These are phyloP conservation scores for Pluvianellus socialis DNA, from an alignment of 2,113 vertebrate species.

Conservation along the genomic window DNA sequence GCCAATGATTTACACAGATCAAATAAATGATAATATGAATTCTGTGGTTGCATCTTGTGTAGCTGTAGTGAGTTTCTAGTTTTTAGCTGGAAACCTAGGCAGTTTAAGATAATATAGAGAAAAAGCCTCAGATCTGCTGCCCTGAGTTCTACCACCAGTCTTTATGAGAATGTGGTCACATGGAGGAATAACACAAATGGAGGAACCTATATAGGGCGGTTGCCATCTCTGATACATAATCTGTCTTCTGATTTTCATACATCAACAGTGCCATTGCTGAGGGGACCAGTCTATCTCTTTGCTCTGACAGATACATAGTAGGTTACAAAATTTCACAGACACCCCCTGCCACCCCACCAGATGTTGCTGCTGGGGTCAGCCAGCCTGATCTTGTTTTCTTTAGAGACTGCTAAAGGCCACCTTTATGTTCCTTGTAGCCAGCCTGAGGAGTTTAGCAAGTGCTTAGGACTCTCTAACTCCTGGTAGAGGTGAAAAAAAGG, in stretches of 20 bases:
- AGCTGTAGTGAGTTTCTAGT: not conserved
- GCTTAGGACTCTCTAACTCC: not conserved
- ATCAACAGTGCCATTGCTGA: not conserved
- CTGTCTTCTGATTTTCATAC: not conserved
- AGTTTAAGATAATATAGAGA: not conserved
- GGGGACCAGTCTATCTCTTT: not conserved
- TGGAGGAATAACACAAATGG: not conserved
- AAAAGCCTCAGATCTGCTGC: not conserved
- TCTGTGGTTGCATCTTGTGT: not conserved
- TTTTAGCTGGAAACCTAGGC: not conserved
- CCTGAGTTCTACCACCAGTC: not conserved
- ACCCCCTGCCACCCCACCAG: too few species aligned
- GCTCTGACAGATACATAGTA: not conserved
- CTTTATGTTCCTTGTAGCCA: not conserved
- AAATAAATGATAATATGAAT: not conserved
- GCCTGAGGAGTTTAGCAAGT: not conserved
- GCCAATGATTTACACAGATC: not conserved
- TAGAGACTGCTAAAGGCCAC: not conserved
- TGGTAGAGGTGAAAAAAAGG: not conserved
- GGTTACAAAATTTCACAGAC: not conserved
- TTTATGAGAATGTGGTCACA: not conserved
- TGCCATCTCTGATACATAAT: not conserved
- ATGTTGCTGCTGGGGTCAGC: not conserved
- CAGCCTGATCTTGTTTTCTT: not conserved
- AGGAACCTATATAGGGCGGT: not conserved